Evolutionary conservation across 2,888 invertebrate species (phyloP), one percentile per base, ranked within the genome.

Genomic region (Drosophila hawaiiensis): DNA sequence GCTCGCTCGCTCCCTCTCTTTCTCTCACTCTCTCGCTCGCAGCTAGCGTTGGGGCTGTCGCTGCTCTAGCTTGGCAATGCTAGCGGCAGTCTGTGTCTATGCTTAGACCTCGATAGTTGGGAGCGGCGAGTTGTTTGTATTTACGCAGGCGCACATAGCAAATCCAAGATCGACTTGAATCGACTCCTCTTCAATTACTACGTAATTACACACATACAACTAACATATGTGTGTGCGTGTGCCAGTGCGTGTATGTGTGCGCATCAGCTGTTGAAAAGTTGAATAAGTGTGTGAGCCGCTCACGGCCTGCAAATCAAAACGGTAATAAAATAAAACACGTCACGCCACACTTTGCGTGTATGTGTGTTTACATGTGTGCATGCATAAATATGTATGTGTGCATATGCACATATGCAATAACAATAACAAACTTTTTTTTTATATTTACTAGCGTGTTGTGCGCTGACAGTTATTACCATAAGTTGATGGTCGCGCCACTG

Each of bases 101-200:
- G 84, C 81, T 76, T 91, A 89, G 91, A 84, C 90, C 78, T 81
- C 81, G 82, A 88, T 88, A 88, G 92, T 91, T 87, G 76, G 77
- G 56, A 68, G 82, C 84, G 88, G 61, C 59, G 58, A 37, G 62
- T 72, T 43, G 50, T 69, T 64, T 41, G 58, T 65, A 58, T 22
- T 28, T 35, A 33, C 67, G 66, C 43, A 29, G 28, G 41, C 62
- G 49, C 29, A 60, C 31, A 68, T 39, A 50, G 19, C 16, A 67
- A 60, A 56, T 66, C 69, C 69, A 80, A 82, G 83, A 80, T 80
- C 83, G 80, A 80, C 71, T 68, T 71, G 4, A 65, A 53, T 37
- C 63, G 35, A 35, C n/a, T 58, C 52, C 59, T 55, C 25, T 39
- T 43, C 39, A 55, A 61, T 67, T 64, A 25, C 35, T 52, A 29